Base-by-base conservation (phyloP, 1,140 invertebrate species). In the Zaprionus davidi region DNA sequence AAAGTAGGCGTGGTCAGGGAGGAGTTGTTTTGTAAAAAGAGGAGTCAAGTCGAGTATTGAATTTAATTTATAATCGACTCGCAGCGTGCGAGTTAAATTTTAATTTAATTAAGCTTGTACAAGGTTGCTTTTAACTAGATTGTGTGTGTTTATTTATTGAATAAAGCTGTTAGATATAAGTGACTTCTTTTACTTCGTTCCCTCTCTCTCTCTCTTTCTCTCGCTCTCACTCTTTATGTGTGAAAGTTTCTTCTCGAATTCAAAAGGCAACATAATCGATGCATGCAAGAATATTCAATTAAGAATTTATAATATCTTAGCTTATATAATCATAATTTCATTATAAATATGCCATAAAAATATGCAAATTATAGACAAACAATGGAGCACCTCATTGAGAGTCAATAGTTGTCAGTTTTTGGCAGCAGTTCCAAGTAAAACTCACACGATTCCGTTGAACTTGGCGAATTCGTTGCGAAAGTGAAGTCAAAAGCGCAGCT, bases 1-100 rank as follows among this genome's bases (percentile, higher is more conserved):
- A 44, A 46, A 9, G 41, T 13, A 38, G 41, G 62, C 76, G 66
- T 82, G 82, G 74, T 69, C 5, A 41, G 59, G 85, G 74, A 69
- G 82, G 74, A 72, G 65, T 77, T 82, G 60, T 62, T 49, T 62
- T 49, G 76, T 57, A 44, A 55, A 17, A 17, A 46, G 41, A 46
- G 41, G n/a, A 36, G 34, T 22, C n/a, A 36, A 1, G 22, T 15
- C 51, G 34, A 26, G 20, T 56, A 26, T 26, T 28, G 53, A 57
- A 68, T 51, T 51, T 22, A 65, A 72, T 56, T 59, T 31, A 34
- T 72, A 38, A 51, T 51, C 46, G 20, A 51, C 46, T 51, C 46
- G n/a, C 41, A 46, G 2, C 6, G 41, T 0, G 13, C 12, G 20
- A 51, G 12, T 49, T 13, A 24, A 51, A 24, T 24, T 22, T 22